Conservation (phyloP, 2,888 invertebrate genomes). For the Megaustenia siamemsis region DNA sequence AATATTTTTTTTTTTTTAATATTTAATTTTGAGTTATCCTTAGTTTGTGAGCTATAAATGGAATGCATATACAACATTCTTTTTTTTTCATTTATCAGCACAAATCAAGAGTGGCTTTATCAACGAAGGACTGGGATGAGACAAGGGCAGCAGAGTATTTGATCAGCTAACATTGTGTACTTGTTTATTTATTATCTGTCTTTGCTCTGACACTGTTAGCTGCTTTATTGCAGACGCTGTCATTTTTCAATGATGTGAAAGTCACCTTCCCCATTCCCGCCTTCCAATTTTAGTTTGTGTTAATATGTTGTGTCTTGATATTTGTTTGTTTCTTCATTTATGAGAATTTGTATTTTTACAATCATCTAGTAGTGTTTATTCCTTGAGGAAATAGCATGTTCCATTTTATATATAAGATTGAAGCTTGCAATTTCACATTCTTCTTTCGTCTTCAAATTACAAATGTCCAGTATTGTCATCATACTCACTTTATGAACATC, state of each 20-base stretch:
- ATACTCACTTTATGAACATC: not conserved
- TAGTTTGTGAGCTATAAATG: too few relatives aligned
- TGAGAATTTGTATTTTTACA: not conserved
- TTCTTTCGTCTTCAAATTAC: not conserved
- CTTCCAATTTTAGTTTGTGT: constrained; percentile 12
- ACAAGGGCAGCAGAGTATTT: constrained; percentile 94
- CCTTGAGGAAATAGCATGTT: not conserved
- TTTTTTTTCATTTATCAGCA: constrained; percentile 80
- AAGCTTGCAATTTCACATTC: not conserved
- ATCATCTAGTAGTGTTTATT: not conserved
- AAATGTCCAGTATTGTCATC: not conserved
- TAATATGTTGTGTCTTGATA: not conserved
- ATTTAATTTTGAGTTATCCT: too few relatives aligned
- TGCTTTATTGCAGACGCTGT: constrained; percentile 8
- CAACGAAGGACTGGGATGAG: constrained; percentile 94
- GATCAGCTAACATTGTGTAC: constrained; percentile 81
- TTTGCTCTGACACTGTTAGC: constrained; percentile 21
- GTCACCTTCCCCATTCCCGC: not conserved
- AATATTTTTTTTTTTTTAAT: too few relatives aligned
- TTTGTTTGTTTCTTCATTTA: constrained; percentile 3
- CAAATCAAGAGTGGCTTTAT: constrained; percentile 92
- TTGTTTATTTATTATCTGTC: constrained; percentile 24
- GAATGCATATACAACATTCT: too few relatives aligned
- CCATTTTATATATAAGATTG: not conserved
- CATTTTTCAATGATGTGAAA: constrained; percentile 29